Base-by-base conservation (phyloP, 2,888 invertebrate genomes). In the Cepaea hortensis region DNA sequence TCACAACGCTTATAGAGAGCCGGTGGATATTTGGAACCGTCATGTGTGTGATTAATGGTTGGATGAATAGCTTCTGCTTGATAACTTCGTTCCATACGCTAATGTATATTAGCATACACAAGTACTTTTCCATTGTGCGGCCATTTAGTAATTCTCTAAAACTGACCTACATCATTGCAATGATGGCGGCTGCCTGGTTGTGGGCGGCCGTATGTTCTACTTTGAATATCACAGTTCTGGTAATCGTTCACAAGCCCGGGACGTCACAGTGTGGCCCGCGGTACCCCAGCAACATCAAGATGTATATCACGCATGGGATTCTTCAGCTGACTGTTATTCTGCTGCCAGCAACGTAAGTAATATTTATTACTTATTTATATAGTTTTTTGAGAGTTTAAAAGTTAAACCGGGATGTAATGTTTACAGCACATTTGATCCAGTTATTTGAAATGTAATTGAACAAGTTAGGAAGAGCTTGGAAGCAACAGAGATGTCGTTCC, bases 61-160 rank as follows among this genome's bases (percentile, higher is more conserved):
- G 95, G 91, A 90, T 94, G 72, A 94, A 94, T 90, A 93, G 94
- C 20, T 90, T 95, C 61, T 94, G 94, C 84, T 92, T 95, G 82
- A 93, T 95, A 50, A 92, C 94, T 18, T 95, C 95, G 70, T 94
- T 95, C 82, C 95, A 95, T 87, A 95, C 95, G 0, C 91, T 95
- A 20, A 95, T 95, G 95, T 95, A 94, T 89, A 95, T 95, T 76
- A 92, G 93, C 87, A 89, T 94, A 46, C 95, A 95, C 90, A 95
- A 95, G 91, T 95, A 93, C 89, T 91, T 94, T 83, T 94, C 95
- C 70, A 95, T 95, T 85, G 94, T 94, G 0, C 89, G 94, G 23
- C 95, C 95, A 7, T 94, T 95, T 88, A 93, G 93, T 65, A 91
- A 93, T 20, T 92, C 93, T 79, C 92, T 95, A 88, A 94, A 94